Percentiles rank a stretch among this genome's conserved stretches.
Evolutionary conservation across 2,797 vertebrate species (phyloP).

Genomic region (Sebastes hubbsi): DNA sequence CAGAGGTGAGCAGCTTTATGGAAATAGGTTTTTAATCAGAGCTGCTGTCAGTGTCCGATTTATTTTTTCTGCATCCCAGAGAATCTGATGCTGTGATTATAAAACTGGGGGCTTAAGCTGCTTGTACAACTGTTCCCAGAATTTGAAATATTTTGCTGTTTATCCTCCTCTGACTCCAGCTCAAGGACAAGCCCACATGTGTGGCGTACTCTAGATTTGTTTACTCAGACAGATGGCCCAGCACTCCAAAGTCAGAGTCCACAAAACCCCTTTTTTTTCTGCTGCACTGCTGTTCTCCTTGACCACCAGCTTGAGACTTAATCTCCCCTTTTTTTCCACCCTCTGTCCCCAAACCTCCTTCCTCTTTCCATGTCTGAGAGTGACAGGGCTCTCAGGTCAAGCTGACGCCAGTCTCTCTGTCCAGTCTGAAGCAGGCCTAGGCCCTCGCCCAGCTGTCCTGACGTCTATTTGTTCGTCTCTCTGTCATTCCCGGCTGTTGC

Average conservation of each 20-base stretch:
- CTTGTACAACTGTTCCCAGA: constrained; percentile 47
- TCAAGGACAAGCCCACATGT: constrained; percentile 61
- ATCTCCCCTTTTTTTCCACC: constrained; percentile 19
- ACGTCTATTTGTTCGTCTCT: constrained; percentile 55
- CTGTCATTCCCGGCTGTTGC: constrained; percentile 68
- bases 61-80: constrained; percentile 31
- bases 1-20: constrained; percentile 42
- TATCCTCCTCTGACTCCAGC: constrained; percentile 58
- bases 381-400: constrained; percentile 72
- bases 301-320: constrained; percentile 41
- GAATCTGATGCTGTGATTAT: constrained; percentile 51
- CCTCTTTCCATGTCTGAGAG: constrained; percentile 44
- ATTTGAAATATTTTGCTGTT: constrained; percentile 55
- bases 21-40: constrained; percentile 57
- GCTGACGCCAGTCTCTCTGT: constrained; percentile 59
- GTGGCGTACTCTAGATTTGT: constrained; percentile 54
- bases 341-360: constrained; percentile 20
- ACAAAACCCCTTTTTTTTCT: constrained; percentile 15
- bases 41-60: constrained; percentile 41
- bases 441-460: constrained; percentile 64
- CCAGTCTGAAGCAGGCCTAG: constrained; percentile 58
- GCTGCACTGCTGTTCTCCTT: constrained; percentile 26
- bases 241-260: constrained; percentile 51
- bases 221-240: constrained; percentile 71
- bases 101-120: constrained; percentile 42